A percentile compares a stretch with the other conserved stretches of the same genome.
Evolutionary conservation across 2,113 vertebrate genomes (phyloP).

Genomic region (Arvicanthis niloticus): DNA sequence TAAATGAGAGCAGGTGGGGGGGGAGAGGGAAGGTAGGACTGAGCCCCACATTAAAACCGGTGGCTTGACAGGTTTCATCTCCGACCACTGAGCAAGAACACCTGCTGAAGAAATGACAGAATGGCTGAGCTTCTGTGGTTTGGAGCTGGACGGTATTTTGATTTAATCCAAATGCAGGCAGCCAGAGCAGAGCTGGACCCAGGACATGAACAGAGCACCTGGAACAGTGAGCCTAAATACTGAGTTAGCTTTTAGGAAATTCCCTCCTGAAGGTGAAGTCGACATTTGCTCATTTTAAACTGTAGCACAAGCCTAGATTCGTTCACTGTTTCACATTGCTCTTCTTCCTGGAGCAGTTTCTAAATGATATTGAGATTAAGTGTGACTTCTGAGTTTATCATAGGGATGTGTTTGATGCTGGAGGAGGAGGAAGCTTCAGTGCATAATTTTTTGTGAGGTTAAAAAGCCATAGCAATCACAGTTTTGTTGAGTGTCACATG

Average conservation of each 20-base stretch:
- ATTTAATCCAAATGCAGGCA: slow-evolving; percentile 73
- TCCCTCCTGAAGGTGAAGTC: slow-evolving; percentile 37
- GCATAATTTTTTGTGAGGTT: background rate
- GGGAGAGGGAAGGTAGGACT: slow-evolving; percentile 33
- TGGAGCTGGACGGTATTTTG: slow-evolving; percentile 75
- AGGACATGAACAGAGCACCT: slow-evolving; percentile 8
- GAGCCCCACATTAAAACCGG: slow-evolving; percentile 38
- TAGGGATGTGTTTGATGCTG: background rate
- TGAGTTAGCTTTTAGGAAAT: slow-evolving; percentile 49
- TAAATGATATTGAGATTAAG: background rate
- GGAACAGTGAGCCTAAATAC: background rate
- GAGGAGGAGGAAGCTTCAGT: background rate
- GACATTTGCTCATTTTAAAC: background rate
- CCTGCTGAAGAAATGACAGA: slow-evolving; percentile 71
- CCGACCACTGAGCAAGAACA: slow-evolving; percentile 41
- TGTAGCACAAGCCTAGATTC: background rate
- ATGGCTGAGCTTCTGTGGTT: slow-evolving; percentile 68
- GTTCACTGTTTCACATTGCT: background rate
- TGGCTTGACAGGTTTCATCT: slow-evolving; percentile 70
- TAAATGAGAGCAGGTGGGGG: slow-evolving; percentile 69
- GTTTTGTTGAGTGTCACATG: slow-evolving; percentile 56
- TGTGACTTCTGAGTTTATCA: background rate
- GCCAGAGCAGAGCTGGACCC: slow-evolving; percentile 63
- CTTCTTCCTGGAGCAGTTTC: background rate
- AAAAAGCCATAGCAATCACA: slow-evolving; percentile 42